These are phyloP conservation scores for Megaceryle maxima DNA, from an alignment of 2,113 vertebrate species.

Conservation along the genomic window DNA sequence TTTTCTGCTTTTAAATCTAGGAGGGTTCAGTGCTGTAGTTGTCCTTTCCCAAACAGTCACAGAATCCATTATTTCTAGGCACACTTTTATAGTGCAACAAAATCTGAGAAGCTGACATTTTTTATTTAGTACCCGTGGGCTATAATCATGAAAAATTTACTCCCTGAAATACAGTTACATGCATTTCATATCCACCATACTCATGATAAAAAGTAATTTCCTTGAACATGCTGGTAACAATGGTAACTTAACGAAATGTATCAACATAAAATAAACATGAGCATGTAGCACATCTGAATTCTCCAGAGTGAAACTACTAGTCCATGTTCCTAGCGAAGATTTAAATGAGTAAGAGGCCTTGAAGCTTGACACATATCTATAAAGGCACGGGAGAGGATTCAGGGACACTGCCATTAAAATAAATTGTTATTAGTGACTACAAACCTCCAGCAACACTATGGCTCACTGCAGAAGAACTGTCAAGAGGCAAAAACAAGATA, in stretches of 20 bases:
- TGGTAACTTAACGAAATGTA: conserved; percentile 19
- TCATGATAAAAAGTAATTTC: conserved; percentile 56
- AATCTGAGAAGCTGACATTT: conserved; percentile 65
- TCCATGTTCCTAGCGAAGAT: not conserved
- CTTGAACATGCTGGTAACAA: conserved; percentile 15
- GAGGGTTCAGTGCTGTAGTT: not conserved
- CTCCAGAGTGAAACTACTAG: not conserved
- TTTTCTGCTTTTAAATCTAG: not conserved
- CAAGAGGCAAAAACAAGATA: not conserved
- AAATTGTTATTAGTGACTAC: not conserved
- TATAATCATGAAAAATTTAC: conserved; percentile 69
- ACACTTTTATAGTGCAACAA: conserved; percentile 7
- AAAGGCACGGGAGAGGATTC: not conserved
- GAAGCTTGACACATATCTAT: not conserved
- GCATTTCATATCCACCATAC: conserved; percentile 40
- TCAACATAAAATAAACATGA: conserved; percentile 45
- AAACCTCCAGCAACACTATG: not conserved
- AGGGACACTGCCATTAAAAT: not conserved
- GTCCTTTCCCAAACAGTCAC: conserved; percentile 19
- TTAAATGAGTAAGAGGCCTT: not conserved
- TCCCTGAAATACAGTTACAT: conserved; percentile 53
- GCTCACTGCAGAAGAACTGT: not conserved
- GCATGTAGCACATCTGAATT: not conserved
- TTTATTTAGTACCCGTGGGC: conserved; percentile 65
- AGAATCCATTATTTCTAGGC: conserved; percentile 45